phyloP scores from a whole-genome alignment of 2,888 invertebrate species.

The Zootermopsis nevadensis region DNA sequence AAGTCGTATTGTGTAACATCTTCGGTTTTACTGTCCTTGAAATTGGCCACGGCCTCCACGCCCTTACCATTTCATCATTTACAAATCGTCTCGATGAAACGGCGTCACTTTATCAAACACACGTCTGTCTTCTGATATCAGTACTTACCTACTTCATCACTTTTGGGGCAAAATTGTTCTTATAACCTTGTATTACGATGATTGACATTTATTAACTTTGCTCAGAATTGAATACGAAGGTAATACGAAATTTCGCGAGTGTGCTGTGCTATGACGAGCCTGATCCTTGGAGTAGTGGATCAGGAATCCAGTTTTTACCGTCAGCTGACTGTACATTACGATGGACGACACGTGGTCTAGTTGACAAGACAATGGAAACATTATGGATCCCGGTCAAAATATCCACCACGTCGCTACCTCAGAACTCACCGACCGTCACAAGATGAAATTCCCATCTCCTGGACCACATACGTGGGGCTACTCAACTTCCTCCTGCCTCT shows the following conservation, averaged over 20 bases:
- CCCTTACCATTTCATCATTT: too few relatives aligned
- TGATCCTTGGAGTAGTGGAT: not conserved
- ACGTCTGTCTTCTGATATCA: too few relatives aligned
- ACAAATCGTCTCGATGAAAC: too few relatives aligned
- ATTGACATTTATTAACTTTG: too few relatives aligned
- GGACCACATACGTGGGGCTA: not conserved
- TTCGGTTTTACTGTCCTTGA: too few relatives aligned
- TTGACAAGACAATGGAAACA: constrained; percentile 20
- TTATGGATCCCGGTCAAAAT: constrained; percentile 19
- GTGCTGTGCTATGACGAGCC: not conserved
- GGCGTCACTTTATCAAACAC: too few relatives aligned
- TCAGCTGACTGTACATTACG: not conserved
- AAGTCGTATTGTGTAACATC: too few relatives aligned
- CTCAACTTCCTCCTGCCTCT: not conserved
- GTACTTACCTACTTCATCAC: too few relatives aligned
- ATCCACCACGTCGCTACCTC: constrained; percentile 6
- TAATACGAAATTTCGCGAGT: not conserved
- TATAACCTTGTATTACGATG: too few relatives aligned
- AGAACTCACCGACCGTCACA: not conserved
- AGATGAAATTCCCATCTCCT: not conserved
- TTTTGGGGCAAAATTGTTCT: too few relatives aligned
- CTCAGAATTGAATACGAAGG: not conserved
- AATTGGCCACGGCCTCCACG: too few relatives aligned
- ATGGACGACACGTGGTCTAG: not conserved
- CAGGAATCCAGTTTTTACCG: not conserved